Conservation (phyloP, 2,888 invertebrate species). For the Napeogenes sylphis region DNA sequence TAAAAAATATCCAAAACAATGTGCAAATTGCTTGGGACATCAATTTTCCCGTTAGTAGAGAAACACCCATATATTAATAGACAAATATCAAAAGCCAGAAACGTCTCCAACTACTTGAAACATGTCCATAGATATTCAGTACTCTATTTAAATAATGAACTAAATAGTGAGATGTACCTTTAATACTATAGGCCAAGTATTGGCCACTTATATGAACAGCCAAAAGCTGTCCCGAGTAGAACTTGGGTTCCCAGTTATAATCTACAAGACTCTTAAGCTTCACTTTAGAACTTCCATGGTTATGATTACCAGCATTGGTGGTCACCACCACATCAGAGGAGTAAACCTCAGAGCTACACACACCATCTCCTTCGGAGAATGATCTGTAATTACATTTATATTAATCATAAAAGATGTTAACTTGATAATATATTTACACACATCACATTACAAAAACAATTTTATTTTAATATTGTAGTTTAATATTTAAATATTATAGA, state of each 20-base stretch:
- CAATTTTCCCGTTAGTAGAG: too few species aligned
- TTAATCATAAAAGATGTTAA: conserved; percentile 11
- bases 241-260: conserved; percentile 94
- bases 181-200: conserved; percentile 93
- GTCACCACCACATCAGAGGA: conserved; percentile 82
- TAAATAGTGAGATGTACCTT: conserved; percentile 77
- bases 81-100: too few species aligned
- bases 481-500: background rate
- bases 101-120: too few species aligned
- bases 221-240: conserved; percentile 91
- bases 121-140: background rate
- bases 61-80: too few species aligned
- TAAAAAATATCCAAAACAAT: too few species aligned
- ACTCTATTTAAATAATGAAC: background rate
- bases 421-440: background rate
- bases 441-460: too few species aligned
- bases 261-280: conserved; percentile 93
- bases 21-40: too few species aligned
- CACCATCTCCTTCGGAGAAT: conserved; percentile 79
- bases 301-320: conserved; percentile 84
- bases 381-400: conserved; percentile 57
- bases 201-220: conserved; percentile 92
- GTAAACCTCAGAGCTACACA: conserved; percentile 75
- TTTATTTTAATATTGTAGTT: too few species aligned
- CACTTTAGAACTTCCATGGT: conserved; percentile 92